phyloP scores from a whole-genome alignment of 2,797 vertebrate genomes.

The Artibeus jamaicensis region DNA sequence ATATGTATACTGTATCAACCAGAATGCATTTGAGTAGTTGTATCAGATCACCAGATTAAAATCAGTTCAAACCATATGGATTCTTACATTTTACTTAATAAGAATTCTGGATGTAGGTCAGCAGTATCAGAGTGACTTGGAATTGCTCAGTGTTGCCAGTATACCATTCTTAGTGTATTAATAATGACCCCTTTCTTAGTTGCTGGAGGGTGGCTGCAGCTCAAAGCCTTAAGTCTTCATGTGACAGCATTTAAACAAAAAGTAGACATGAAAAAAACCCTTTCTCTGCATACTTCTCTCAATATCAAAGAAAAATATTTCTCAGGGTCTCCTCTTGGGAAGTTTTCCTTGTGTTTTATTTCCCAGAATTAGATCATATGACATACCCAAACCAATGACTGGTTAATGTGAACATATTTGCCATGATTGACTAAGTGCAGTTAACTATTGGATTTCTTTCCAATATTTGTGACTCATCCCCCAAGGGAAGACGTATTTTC shows the following conservation, averaged over 20 bases:
- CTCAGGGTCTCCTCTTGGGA: not conserved
- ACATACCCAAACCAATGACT: not conserved
- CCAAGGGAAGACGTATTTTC: not conserved
- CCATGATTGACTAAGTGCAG: not conserved
- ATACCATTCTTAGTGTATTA: not conserved
- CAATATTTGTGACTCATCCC: not conserved
- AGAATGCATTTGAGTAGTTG: not conserved
- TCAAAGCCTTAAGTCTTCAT: not conserved
- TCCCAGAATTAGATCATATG: not conserved
- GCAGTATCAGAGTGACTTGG: not conserved
- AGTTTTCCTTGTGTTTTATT: not conserved
- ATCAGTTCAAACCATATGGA: not conserved
- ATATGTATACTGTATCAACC: not conserved
- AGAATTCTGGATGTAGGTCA: not conserved
- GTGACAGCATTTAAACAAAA: not conserved
- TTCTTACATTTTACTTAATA: not conserved
- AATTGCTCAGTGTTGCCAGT: not conserved
- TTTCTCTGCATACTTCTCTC: not conserved
- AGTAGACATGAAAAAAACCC: not conserved
- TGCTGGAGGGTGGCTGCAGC: not conserved
- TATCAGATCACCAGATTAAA: not conserved
- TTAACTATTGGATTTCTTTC: not conserved
- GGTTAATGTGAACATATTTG: not conserved
- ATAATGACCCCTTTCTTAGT: not conserved
- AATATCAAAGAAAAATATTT: not conserved